Conservation (phyloP, 2,888 invertebrate species). For the Augochlorella aurata region DNA sequence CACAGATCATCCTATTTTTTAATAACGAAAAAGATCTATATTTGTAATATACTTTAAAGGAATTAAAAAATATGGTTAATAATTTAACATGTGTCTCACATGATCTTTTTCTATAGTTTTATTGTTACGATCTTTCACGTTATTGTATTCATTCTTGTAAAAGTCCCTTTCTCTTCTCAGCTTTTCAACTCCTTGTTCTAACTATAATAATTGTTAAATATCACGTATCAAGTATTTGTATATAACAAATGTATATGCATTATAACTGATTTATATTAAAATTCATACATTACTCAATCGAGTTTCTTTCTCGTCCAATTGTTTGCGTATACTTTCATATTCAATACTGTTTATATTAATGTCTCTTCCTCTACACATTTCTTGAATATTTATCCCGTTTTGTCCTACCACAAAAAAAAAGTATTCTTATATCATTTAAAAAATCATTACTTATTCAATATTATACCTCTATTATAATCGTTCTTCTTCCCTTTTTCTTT, state of each 20-base stretch:
- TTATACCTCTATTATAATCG: constrained; percentile 68
- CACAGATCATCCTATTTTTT: constrained; percentile 59
- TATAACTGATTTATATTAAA: not conserved
- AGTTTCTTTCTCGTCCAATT: constrained; percentile 64
- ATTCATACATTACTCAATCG: constrained; percentile 66
- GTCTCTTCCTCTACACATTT: constrained; percentile 11
- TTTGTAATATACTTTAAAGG: constrained; percentile 23
- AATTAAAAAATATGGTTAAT: constrained; percentile 5
- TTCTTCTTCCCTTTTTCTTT: constrained; percentile 68
- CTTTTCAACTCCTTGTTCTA: constrained; percentile 76
- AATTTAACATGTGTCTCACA: constrained; percentile 67
- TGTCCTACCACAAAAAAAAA: constrained; percentile 22
- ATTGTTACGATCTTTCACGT: constrained; percentile 79
- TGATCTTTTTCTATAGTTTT: constrained; percentile 76
- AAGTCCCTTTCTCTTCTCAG: constrained; percentile 83
- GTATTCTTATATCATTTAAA: not conserved
- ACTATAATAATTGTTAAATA: constrained; percentile 55
- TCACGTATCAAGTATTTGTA: not conserved
- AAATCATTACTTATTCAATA: constrained; percentile 3
- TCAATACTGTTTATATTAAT: constrained; percentile 15
- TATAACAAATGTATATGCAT: not conserved
- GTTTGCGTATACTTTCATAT: constrained; percentile 39
- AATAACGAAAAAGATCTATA: not conserved
- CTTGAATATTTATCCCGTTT: constrained; percentile 28
- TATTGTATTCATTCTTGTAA: constrained; percentile 83